Evolutionary conservation across 2,113 vertebrate genomes (phyloP).

Genomic region (Erinaceus europaeus): DNA sequence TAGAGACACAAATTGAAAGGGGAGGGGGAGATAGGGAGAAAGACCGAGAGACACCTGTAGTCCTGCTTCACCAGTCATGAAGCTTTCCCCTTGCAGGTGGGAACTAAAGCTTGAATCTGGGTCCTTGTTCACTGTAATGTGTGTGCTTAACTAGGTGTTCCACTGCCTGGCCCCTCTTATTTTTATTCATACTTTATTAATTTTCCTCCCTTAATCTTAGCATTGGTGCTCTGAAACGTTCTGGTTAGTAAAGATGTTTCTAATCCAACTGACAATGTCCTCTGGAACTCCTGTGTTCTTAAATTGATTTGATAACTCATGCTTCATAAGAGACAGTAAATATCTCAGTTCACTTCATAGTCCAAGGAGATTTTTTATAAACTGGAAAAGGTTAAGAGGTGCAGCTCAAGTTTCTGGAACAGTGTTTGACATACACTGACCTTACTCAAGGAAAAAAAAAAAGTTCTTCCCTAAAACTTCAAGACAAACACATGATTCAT

Average conservation of each 20-base stretch:
- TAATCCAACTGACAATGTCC: not conserved
- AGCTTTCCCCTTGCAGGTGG: no score
- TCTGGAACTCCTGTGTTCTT: slow-evolving; percentile 16
- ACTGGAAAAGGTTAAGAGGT: slow-evolving; percentile 36
- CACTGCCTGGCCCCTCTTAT: no score
- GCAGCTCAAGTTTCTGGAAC: not conserved
- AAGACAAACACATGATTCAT: not conserved
- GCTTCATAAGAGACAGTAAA: slow-evolving; percentile 25
- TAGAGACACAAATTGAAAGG: no score
- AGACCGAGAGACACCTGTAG: no score
- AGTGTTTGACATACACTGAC: not conserved
- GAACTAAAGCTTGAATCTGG: no score
- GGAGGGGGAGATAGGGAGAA: no score
- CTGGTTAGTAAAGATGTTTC: not conserved
- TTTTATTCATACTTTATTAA: not conserved
- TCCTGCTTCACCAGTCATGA: no score
- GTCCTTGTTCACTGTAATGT: no score
- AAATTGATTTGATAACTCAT: slow-evolving; percentile 50
- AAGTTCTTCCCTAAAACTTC: not conserved
- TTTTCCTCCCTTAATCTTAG: not conserved
- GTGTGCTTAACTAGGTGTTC: no score
- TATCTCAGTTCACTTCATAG: slow-evolving; percentile 34
- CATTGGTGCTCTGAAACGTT: not conserved
- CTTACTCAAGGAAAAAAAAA: slow-evolving; percentile 20
- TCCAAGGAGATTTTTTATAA: slow-evolving; percentile 30